These are phyloP conservation scores for Drosophila pegasa DNA, from an alignment of 2,888 invertebrate genomes.

Conservation along the genomic window DNA sequence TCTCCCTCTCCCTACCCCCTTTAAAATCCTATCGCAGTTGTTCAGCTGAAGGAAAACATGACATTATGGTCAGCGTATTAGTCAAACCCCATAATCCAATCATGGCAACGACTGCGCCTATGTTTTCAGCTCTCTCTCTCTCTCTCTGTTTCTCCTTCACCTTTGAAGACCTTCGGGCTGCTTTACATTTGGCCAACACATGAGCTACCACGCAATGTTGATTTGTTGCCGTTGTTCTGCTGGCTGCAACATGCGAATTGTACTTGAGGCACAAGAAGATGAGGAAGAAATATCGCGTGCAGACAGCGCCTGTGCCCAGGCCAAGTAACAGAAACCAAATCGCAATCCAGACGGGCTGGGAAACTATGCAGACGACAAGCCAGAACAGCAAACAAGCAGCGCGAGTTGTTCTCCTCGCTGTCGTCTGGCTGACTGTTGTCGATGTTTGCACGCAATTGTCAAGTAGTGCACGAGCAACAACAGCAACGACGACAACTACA, in stretches of 20 bases:
- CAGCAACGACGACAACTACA: conserved; percentile 26
- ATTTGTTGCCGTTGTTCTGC: conserved; percentile 21
- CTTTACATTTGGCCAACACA: conserved; percentile 34
- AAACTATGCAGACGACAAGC: conserved; percentile 68
- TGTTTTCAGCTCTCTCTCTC: too few relatives aligned
- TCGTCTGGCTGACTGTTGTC: conserved; percentile 44
- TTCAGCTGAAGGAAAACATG: conserved; percentile 32
- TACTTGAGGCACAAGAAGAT: conserved; percentile 54
- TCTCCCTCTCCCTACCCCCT: neutral
- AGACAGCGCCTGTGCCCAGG: conserved; percentile 58
- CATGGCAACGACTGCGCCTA: conserved; percentile 61
- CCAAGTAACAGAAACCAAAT: conserved; percentile 44
- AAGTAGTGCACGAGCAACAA: conserved; percentile 55
- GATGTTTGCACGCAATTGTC: conserved; percentile 80
- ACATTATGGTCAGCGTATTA: conserved; percentile 55
- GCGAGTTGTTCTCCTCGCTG: conserved; percentile 20
- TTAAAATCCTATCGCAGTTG: conserved; percentile 18
- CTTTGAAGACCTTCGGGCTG: conserved; percentile 20
- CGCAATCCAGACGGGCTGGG: conserved; percentile 68
- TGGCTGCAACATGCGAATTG: conserved; percentile 54
- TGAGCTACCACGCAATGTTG: conserved; percentile 55
- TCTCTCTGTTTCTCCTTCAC: neutral
- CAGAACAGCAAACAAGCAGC: conserved; percentile 28
- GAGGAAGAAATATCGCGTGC: conserved; percentile 68
- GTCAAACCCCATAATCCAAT: conserved; percentile 61